Percentiles rank a stretch among this genome's conserved stretches.
Evolutionary conservation across 2,797 vertebrate genomes (phyloP).

Genomic region (Gambusia yucatana): DNA sequence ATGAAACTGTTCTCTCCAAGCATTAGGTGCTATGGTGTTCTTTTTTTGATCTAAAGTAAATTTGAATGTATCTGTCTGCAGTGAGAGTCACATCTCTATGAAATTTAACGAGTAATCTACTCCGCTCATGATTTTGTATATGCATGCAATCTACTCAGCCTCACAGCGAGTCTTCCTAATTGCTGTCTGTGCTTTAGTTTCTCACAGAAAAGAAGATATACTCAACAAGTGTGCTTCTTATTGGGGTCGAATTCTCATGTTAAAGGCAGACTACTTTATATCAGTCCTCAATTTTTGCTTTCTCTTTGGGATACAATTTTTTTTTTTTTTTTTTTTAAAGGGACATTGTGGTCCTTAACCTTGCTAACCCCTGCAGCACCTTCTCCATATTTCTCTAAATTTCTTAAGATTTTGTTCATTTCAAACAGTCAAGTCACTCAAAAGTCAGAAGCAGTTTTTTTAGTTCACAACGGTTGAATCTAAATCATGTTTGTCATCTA

Average conservation of each 20-base stretch:
- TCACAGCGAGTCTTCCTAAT: slow-evolving; percentile 67
- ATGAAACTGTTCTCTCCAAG: slow-evolving; percentile 27
- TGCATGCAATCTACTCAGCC: slow-evolving; percentile 52
- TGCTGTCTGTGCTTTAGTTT: slow-evolving; percentile 53
- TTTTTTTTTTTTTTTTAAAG: background rate
- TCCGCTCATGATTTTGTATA: slow-evolving; percentile 52
- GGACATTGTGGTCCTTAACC: slow-evolving; percentile 34
- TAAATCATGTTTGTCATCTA: background rate
- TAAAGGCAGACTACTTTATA: slow-evolving; percentile 43
- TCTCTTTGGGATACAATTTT: slow-evolving; percentile 13
- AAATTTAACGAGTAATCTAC: slow-evolving; percentile 50
- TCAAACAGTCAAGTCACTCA: background rate
- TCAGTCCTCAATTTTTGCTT: slow-evolving; percentile 49
- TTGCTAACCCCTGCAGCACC: slow-evolving; percentile 11
- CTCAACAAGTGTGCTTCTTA: slow-evolving; percentile 62
- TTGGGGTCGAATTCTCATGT: slow-evolving; percentile 63
- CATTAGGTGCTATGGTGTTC: slow-evolving; percentile 4
- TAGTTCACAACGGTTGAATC: background rate
- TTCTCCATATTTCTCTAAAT: slow-evolving; percentile 7
- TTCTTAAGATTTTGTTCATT: background rate
- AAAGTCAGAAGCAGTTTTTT: background rate
- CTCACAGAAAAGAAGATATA: slow-evolving; percentile 54
- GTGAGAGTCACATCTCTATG: slow-evolving; percentile 40
- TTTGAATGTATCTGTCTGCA: slow-evolving; percentile 26
- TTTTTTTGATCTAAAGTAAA: slow-evolving; percentile 24